Evolutionary conservation across 2,888 invertebrate genomes (phyloP).

Genomic region (Macrophya annulata): DNA sequence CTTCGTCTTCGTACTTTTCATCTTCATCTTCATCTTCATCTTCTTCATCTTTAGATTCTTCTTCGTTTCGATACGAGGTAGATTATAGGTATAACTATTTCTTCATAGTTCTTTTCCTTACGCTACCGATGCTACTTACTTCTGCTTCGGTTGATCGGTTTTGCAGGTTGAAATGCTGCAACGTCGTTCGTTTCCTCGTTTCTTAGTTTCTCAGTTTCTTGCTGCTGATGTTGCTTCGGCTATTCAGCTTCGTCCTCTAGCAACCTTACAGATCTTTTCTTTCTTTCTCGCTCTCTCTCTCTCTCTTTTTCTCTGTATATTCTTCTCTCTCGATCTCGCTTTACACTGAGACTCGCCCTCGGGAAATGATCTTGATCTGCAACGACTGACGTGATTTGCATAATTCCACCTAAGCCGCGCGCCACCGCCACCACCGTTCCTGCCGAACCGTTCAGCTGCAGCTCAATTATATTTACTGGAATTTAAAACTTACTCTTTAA

Average conservation of each 20-base stretch:
- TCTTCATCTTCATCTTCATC: conserved; percentile 47
- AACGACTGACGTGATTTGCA: conserved; percentile 73
- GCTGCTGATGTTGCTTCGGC: conserved; percentile 17
- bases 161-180: background rate
- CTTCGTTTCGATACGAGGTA: background rate
- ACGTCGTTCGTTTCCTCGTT: conserved; percentile 7
- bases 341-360: conserved; percentile 66
- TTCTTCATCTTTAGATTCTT: background rate
- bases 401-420: conserved; percentile 75
- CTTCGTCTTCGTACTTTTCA: conserved; percentile 56
- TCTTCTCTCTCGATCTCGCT: conserved; percentile 46
- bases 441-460: conserved; percentile 75
- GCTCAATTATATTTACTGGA: conserved; percentile 78
- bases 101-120: background rate
- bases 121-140: background rate
- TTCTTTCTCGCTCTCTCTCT: too few species aligned
- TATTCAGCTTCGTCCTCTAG: conserved; percentile 68
- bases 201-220: conserved; percentile 46
- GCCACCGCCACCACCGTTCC: too few species aligned
- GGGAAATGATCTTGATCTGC: conserved; percentile 77
- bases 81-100: background rate
- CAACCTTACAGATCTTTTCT: conserved; percentile 60
- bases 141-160: conserved; percentile 20
- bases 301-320: conserved; percentile 63
- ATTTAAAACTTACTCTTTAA: conserved; percentile 78